Percentiles rank a stretch among this genome's conserved stretches.
Evolutionary conservation across 1,140 invertebrate species (phyloP).

Genomic region (Cyclargus thomasi): DNA sequence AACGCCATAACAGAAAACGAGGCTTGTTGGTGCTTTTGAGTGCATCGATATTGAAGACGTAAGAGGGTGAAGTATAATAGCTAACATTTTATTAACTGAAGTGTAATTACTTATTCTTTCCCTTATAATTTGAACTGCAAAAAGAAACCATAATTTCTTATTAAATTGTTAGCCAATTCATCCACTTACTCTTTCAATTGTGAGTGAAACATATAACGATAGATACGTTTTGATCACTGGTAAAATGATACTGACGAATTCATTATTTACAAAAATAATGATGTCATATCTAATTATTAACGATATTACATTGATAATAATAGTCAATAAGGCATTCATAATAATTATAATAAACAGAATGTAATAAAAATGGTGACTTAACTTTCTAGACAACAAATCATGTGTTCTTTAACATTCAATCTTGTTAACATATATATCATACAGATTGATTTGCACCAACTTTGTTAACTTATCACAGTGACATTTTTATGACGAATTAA

Average conservation of each 20-base stretch:
- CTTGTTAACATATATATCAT: no score
- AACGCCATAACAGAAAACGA: background rate
- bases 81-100: no score
- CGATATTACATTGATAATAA: background rate
- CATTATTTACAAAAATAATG: background rate
- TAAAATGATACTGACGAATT: background rate
- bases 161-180: no score
- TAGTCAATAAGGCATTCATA: background rate
- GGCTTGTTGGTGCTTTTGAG: background rate
- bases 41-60: no score
- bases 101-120: no score
- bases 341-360: background rate
- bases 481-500: background rate
- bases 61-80: no score
- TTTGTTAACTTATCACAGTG: background rate
- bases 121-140: no score
- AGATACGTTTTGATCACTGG: background rate
- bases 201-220: background rate
- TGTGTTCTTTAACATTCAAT: background rate
- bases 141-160: no score
- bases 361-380: background rate
- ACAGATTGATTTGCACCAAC: background rate
- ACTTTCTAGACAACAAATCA: background rate
- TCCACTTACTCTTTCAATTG: no score
- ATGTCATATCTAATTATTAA: background rate